These are phyloP conservation scores for Hypotaenidia philippensis DNA, from an alignment of 2,797 vertebrate species.

Conservation along the genomic window DNA sequence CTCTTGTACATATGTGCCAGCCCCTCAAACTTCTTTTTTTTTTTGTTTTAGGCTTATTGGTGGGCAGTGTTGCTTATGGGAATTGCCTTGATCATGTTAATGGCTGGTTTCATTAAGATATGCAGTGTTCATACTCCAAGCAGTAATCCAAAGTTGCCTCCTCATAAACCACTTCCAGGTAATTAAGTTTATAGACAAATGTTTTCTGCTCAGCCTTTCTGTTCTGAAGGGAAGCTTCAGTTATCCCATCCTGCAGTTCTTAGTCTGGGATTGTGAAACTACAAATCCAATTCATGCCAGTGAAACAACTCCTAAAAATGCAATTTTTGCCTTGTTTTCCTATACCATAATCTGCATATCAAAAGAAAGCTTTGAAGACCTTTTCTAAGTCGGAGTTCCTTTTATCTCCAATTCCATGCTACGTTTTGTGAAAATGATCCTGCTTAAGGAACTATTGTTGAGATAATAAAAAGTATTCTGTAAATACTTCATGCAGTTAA, in stretches of 20 bases:
- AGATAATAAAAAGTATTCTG: not conserved
- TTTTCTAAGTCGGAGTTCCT: not conserved
- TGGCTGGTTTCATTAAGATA: constrained; percentile 98
- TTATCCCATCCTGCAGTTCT: not conserved
- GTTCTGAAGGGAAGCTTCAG: not conserved
- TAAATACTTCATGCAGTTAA: not conserved
- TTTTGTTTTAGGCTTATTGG: constrained; percentile 88
- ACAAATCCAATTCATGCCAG: not conserved
- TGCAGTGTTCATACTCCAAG: constrained; percentile 99
- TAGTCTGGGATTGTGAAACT: not conserved
- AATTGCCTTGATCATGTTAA: constrained; percentile 95
- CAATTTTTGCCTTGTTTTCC: not conserved
- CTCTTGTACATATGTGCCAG: not conserved
- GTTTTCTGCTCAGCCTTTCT: not conserved
- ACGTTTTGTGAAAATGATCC: not conserved
- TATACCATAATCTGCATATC: not conserved
- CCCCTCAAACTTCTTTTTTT: not conserved
- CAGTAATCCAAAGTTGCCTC: constrained; percentile 96
- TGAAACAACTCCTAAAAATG: not conserved
- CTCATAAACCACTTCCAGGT: constrained; percentile 90
- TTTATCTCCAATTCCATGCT: not conserved
- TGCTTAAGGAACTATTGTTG: not conserved
- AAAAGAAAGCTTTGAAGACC: not conserved
- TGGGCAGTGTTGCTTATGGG: constrained; percentile 98
- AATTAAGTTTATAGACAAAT: not conserved